Conservation (phyloP, 2,113 vertebrate genomes). For the Oostethus manadensis region DNA sequence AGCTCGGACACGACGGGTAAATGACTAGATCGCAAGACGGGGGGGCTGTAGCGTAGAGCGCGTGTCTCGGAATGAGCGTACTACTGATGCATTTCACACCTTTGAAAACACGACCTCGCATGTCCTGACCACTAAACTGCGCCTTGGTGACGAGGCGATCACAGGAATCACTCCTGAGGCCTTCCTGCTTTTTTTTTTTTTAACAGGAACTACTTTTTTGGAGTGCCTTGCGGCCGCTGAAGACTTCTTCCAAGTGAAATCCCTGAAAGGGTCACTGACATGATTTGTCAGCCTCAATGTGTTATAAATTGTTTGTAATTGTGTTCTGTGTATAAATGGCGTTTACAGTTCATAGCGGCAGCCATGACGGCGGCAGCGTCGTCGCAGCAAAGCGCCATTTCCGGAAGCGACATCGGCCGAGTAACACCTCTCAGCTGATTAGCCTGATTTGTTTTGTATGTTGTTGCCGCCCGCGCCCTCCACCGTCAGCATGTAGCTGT, state of each 20-base stretch:
- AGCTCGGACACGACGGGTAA: neutral
- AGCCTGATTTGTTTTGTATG: too few species aligned
- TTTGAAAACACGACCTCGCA: constrained; percentile 39
- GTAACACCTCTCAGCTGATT: too few species aligned
- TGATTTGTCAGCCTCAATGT: too few species aligned
- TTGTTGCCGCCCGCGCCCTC: too few species aligned
- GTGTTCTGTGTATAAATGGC: too few species aligned
- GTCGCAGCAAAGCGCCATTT: too few species aligned
- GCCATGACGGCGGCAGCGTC: too few species aligned
- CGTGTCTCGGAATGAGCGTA: constrained; percentile 38
- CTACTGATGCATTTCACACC: constrained; percentile 50
- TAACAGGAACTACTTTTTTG: neutral
- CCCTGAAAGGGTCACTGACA: too few species aligned
- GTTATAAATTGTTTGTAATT: too few species aligned
- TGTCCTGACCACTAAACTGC: constrained; percentile 48
- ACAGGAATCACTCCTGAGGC: constrained; percentile 20
- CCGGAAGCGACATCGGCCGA: too few species aligned
- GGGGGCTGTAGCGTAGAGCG: neutral
- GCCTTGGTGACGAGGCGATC: constrained; percentile 37
- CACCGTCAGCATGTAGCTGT: too few species aligned
- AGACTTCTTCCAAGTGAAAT: neutral
- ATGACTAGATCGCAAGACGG: neutral
- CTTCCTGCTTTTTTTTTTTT: constrained; percentile 9
- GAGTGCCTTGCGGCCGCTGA: neutral
- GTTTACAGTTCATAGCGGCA: too few species aligned